Evolutionary conservation across 23 tunicate species (phyloP), one percentile per base, ranked within the genome.

Genomic region (Phallusia fumigata): DNA sequence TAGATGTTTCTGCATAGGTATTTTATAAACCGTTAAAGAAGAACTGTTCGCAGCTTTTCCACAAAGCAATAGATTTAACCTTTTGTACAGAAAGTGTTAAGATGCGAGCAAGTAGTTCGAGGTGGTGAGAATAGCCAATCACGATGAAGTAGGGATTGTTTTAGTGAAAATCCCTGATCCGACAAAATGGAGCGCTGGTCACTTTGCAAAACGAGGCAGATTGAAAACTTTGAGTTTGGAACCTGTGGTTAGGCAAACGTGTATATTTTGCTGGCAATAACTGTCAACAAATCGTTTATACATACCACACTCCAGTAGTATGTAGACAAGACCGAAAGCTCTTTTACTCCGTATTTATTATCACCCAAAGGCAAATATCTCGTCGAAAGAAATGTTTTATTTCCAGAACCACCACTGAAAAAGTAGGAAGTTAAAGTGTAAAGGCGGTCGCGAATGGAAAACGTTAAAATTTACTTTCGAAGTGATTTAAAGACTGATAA

Each of bases 331-430:
- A 75, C 79, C 21, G 34, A 47, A 31, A 83, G 50, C 10, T 34
- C 36, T 28, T 76, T 83, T n/a, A 83, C 80, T 30, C 86, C 86
- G n/a, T 83, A 75, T n/a, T 51, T 40, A 32, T 76, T 40, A 19
- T 65, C 51, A 13, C 86, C 86, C 30, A 28, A 49, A 10, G 86
- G 45, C 32, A 64, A 72, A 30, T 75, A 32, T 52, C 78, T 83
- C 33, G 76, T 32, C 31, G 80, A 36, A 21, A 30, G 15, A 50
- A 83, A 83, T 24, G 80, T 47, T 45, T 49, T 49, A 1, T 65
- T 49, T 36, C 86, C 86, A 47, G 74, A 35, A n/a, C 80, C 86
- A 83, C 86, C 86, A n/a, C 86, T 83, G 73, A 34, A 65, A 78
- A 26, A n/a, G 0, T 18, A 44, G 73, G 35, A 83, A 0, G 15